Evolutionary conservation across 2,888 invertebrate genomes (phyloP).

Genomic region (Cheilosia vulpina): DNA sequence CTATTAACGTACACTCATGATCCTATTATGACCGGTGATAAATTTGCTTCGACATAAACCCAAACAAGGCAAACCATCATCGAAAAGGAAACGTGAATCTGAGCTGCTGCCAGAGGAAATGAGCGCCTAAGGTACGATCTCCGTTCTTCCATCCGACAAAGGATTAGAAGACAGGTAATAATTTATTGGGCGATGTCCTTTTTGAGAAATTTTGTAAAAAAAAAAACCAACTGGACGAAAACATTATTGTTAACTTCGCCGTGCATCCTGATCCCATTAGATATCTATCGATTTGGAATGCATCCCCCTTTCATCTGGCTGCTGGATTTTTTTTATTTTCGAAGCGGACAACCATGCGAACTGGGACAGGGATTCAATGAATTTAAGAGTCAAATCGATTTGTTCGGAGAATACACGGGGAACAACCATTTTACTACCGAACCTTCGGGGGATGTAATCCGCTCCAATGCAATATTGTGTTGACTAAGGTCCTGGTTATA

Average conservation of each 20-base stretch:
- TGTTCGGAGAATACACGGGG: slow-evolving; percentile 37
- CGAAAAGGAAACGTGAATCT: slow-evolving; percentile 46
- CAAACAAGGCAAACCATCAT: slow-evolving; percentile 15
- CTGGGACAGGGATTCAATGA: slow-evolving; percentile 72
- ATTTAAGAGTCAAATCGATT: slow-evolving; percentile 65
- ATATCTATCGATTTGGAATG: slow-evolving; percentile 54
- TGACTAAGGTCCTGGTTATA: slow-evolving; percentile 43
- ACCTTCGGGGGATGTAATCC: background rate
- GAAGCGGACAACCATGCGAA: slow-evolving; percentile 40
- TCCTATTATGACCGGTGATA: slow-evolving; percentile 73
- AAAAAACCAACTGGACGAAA: background rate
- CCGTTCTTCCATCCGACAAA: slow-evolving; percentile 47
- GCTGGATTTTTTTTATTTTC: slow-evolving; percentile 18
- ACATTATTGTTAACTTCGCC: slow-evolving; percentile 36
- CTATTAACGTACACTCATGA: slow-evolving; percentile 72
- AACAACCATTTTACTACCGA: slow-evolving; percentile 9
- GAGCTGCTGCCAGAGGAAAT: slow-evolving; percentile 41
- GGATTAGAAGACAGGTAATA: slow-evolving; percentile 58
- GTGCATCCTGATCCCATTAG: slow-evolving; percentile 68
- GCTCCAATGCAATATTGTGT: slow-evolving; percentile 20
- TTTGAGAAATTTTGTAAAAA: slow-evolving; percentile 7
- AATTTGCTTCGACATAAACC: slow-evolving; percentile 42
- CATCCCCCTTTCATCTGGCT: slow-evolving; percentile 25
- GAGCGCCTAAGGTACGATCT: slow-evolving; percentile 45
- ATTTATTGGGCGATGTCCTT: slow-evolving; percentile 64